Conservation (phyloP, 2,888 invertebrate species). For the Drosophila paranaensis region DNA sequence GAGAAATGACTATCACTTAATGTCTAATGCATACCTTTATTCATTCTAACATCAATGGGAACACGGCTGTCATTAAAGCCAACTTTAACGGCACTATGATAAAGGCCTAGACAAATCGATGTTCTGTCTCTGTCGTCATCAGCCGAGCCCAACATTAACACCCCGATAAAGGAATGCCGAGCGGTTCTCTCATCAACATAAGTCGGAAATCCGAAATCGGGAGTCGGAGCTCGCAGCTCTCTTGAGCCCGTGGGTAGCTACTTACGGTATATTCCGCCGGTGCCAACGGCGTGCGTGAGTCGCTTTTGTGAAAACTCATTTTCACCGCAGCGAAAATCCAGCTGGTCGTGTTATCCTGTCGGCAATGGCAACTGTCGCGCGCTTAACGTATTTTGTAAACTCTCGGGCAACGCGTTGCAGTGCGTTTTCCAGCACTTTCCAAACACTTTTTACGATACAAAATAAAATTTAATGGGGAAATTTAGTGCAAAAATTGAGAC, state of each 20-base stretch:
- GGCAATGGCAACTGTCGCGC: conserved; percentile 58
- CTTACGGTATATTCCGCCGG: conserved; percentile 84
- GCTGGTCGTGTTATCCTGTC: conserved; percentile 49
- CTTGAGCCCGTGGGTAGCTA: conserved; percentile 32
- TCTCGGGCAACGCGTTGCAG: conserved; percentile 49
- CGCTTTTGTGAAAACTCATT: conserved; percentile 85
- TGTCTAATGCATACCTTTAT: background rate
- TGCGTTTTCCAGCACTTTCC: conserved; percentile 74
- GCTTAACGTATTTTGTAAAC: conserved; percentile 45
- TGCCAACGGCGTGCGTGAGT: conserved; percentile 84
- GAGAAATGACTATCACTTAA: background rate
- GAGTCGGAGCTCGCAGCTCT: background rate
- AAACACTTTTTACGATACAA: conserved; percentile 74
- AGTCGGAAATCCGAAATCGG: background rate
- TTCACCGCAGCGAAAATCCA: conserved; percentile 51
- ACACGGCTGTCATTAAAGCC: background rate
- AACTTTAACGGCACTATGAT: background rate
- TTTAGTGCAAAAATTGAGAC: conserved; percentile 70
- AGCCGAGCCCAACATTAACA: conserved; percentile 5
- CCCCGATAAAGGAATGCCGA: conserved; percentile 5
- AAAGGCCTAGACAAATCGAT: conserved; percentile 29
- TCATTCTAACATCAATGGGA: background rate
- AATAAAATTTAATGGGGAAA: conserved; percentile 70
- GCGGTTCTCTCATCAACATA: conserved; percentile 18
- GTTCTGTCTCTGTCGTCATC: conserved; percentile 2